Conservation (phyloP, 2,113 vertebrate species). For the Rhabdornis inornatus region DNA sequence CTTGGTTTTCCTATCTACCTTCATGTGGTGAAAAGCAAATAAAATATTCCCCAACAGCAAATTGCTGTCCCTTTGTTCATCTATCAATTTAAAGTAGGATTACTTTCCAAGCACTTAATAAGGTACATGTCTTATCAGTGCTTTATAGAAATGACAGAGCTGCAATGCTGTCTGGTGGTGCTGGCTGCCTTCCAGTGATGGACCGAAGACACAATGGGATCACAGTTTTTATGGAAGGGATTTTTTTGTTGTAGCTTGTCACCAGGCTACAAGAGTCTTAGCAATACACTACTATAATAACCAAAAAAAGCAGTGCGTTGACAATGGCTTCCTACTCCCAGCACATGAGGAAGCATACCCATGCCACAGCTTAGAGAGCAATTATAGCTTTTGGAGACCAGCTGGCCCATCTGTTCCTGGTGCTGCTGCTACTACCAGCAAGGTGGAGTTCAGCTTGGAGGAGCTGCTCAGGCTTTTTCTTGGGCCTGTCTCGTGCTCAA, state of each 20-base stretch:
- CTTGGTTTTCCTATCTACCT: conserved; percentile 27
- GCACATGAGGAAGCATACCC: neutral
- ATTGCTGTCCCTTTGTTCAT: neutral
- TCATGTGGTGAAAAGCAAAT: conserved; percentile 4
- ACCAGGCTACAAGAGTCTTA: neutral
- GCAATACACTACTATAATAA: neutral
- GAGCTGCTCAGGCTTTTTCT: neutral
- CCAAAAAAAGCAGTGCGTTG: neutral
- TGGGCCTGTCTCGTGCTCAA: accelerated
- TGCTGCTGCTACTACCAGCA: neutral
- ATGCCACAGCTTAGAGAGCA: neutral
- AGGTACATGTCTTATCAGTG: neutral
- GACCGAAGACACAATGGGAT: neutral
- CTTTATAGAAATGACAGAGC: neutral
- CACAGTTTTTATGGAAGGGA: neutral
- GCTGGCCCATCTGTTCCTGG: neutral
- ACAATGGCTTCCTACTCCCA: neutral
- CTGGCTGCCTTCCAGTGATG: neutral
- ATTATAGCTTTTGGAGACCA: neutral
- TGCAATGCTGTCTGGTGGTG: neutral
- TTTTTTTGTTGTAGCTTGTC: neutral
- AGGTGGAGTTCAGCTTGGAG: neutral
- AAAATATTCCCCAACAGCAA: neutral
- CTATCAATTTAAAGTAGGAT: neutral
- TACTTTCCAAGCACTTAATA: neutral